These are phyloP conservation scores for Oryzias curvinotus DNA, from an alignment of 2,113 vertebrate species.

Conservation along the genomic window DNA sequence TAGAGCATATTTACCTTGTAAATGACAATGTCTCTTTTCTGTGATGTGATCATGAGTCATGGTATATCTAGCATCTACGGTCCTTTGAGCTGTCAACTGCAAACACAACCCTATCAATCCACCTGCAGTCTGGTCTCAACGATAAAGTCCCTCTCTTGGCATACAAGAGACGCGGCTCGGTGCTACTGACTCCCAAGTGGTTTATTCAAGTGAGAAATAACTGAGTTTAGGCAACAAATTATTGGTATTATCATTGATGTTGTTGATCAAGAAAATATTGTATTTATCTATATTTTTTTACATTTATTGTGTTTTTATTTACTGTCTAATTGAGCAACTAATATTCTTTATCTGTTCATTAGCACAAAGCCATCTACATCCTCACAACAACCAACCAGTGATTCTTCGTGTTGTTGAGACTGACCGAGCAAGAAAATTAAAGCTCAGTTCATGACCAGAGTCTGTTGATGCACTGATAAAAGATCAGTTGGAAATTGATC, in stretches of 20 bases:
- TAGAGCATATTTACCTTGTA: not conserved
- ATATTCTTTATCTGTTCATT: too few species aligned
- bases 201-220: not conserved
- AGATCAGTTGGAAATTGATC: not conserved
- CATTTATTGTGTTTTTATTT: not conserved
- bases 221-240: too few species aligned
- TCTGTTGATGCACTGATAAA: slow-evolving; percentile 2
- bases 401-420: not conserved
- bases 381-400: not conserved
- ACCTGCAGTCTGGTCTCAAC: too few species aligned
- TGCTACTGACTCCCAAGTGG: not conserved
- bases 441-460: not conserved
- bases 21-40: not conserved
- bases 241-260: too few species aligned
- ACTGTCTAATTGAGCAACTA: too few species aligned
- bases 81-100: slow-evolving; percentile 18
- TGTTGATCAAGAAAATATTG: not conserved
- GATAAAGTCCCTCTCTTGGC: not conserved
- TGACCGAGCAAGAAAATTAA: not conserved
- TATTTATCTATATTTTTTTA: not conserved
- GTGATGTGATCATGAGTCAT: slow-evolving; percentile 12
- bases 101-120: not conserved
- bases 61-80: slow-evolving; percentile 39
- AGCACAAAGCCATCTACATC: not conserved
- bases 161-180: not conserved